Percentiles rank a stretch among this genome's conserved stretches.
Conservation (phyloP, 2,888 invertebrate genomes). For the Aricia artaxerxes region DNA sequence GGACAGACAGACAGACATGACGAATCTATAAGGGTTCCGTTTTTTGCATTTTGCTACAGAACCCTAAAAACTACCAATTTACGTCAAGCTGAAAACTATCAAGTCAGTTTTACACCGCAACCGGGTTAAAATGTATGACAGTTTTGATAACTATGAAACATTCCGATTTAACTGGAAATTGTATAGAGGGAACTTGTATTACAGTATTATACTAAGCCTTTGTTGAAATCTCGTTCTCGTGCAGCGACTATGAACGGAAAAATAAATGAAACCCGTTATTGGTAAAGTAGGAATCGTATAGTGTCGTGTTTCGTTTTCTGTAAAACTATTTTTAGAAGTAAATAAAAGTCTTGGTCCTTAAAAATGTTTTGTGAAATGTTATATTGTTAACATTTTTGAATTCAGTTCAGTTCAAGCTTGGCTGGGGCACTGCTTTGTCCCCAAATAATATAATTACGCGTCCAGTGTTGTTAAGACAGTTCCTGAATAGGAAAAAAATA, state of each 20-base stretch:
- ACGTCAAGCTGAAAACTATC: too few species aligned
- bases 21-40: too few species aligned
- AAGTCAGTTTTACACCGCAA: too few species aligned
- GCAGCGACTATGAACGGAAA: slow-evolving; percentile 30
- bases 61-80: too few species aligned
- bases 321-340: slow-evolving; percentile 8
- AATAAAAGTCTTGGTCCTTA: not conserved
- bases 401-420: too few species aligned
- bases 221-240: slow-evolving; percentile 30
- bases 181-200: slow-evolving; percentile 28
- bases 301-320: slow-evolving; percentile 15
- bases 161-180: slow-evolving; percentile 28
- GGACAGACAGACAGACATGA: too few species aligned
- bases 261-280: slow-evolving; percentile 33
- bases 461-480: too few species aligned
- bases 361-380: not conserved
- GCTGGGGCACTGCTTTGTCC: too few species aligned
- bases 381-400: not conserved
- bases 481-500: not conserved
- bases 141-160: not conserved
- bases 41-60: too few species aligned
- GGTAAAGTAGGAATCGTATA: slow-evolving; percentile 12
- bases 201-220: slow-evolving; percentile 29
- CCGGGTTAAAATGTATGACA: not conserved
- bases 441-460: too few species aligned